phyloP scores from a whole-genome alignment of 2,113 vertebrate genomes.

The Nicator chloris region DNA sequence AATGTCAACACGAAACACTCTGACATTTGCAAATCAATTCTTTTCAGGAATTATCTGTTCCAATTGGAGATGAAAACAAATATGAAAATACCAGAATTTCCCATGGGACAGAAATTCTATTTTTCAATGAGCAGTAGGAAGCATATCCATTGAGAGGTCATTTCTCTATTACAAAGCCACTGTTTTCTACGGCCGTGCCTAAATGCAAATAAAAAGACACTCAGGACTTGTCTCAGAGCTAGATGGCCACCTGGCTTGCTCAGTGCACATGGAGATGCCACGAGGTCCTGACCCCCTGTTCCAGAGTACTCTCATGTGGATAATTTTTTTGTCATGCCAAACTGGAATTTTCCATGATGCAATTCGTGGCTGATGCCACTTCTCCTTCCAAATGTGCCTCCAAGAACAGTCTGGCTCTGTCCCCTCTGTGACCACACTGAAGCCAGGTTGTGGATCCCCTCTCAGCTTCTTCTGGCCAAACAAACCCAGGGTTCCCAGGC shows the following conservation, averaged over 20 bases:
- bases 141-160: background rate
- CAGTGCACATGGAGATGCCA: background rate
- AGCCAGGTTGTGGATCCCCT: background rate
- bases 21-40: constrained; percentile 48
- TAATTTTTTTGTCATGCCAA: background rate
- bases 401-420: background rate
- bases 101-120: background rate
- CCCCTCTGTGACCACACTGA: background rate
- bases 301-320: background rate
- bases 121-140: constrained; percentile 1
- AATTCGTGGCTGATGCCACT: background rate
- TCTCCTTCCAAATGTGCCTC: background rate
- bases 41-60: constrained; percentile 26
- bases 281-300: background rate
- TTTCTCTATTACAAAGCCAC: background rate
- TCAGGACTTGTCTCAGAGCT: background rate
- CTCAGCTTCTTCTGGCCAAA: background rate
- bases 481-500: background rate
- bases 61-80: constrained; percentile 49
- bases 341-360: background rate
- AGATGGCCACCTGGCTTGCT: background rate
- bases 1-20: constrained; percentile 45
- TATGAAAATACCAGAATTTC: constrained; percentile 55
- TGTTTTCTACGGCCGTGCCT: background rate
- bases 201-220: background rate